phyloP scores from a whole-genome alignment of 1,140 invertebrate species.

The Oreohelix idahoensis region DNA sequence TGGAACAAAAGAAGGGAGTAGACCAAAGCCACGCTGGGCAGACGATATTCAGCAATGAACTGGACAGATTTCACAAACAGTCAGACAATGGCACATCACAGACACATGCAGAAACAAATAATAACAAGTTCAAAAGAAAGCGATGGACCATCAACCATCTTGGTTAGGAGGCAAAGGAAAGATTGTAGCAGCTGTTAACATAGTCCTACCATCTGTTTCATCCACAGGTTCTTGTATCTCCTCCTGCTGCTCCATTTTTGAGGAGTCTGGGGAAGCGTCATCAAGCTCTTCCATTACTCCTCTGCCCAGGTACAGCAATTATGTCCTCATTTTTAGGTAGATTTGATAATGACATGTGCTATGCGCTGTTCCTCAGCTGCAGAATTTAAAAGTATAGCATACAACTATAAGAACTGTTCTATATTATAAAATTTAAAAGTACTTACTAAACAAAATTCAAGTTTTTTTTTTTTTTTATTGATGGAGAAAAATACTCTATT shows the following conservation, averaged over 20 bases:
- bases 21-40: background rate
- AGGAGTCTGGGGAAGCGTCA: constrained; percentile 19
- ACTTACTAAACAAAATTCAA: background rate
- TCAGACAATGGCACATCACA: too few relatives aligned
- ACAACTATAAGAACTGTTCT: background rate
- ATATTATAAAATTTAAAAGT: background rate
- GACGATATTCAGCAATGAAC: too few relatives aligned
- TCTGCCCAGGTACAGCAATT: background rate
- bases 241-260: constrained; percentile 31
- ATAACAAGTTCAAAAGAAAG: too few relatives aligned
- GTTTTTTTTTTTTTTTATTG: background rate
- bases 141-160: too few relatives aligned
- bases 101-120: too few relatives aligned
- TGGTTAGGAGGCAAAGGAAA: background rate
- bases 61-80: too few relatives aligned
- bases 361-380: background rate
- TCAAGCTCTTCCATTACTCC: constrained; percentile 28
- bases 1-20: too few relatives aligned
- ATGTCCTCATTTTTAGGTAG: background rate
- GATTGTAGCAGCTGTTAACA: too few relatives aligned
- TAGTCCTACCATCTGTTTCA: constrained; percentile 18
- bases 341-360: background rate
- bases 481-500: background rate
- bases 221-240: background rate
- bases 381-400: background rate